Evolutionary conservation across 37 sponge, comb jelly and placozoan species (phyloP), one percentile per base, ranked within the genome.

Genomic region (Corticium candelabrum): DNA sequence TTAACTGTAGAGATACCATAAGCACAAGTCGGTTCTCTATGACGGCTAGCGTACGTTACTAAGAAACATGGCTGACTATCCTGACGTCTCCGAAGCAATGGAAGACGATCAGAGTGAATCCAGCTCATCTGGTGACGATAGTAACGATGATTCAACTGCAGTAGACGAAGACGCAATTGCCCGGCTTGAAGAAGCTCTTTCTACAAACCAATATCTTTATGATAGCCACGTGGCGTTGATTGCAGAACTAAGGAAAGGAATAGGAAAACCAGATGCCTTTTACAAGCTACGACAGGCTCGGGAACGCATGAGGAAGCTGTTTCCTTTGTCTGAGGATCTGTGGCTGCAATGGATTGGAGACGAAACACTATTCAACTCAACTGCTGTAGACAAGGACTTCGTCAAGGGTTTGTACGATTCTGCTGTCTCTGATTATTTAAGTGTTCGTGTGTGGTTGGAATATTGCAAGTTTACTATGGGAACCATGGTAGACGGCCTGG

Each of bases 151-250:
- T 11, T 27, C 62, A 50, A 50, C 62, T 21, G 62, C 62, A 11
- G 11, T 50, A 21, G 62, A 50, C 62, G 62, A 50, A 50, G 62
- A 50, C 11, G 21, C 62, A 21, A 50, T 27, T 27, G 62, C 62
- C 11, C 62, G 62, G 15, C 21, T 50, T 27, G 62, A 50, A 50
- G 62, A 11, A 21, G 62, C 62, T 27, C 11, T 72, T 27, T 21
- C 15, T 27, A 57, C 40, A 35, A 57, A 76, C 41, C 84, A 84
- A 7, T 91, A 78, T 62, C 84, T 80, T 31, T 91, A 91, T 75
- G 92, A 91, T 68, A 62, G 67, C 5, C 82, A 91, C 72, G 79
- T 89, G 69, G 69, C 88, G 68, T 81, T 88, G 41, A 85, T 91
- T 15, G 1, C 41, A 40, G 40, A 79, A 40, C 62, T 82, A 30